Percentiles rank a stretch among this genome's conserved stretches.
Evolutionary conservation across 2,797 vertebrate species (phyloP).

Genomic region (Aeoliscus strigatus): DNA sequence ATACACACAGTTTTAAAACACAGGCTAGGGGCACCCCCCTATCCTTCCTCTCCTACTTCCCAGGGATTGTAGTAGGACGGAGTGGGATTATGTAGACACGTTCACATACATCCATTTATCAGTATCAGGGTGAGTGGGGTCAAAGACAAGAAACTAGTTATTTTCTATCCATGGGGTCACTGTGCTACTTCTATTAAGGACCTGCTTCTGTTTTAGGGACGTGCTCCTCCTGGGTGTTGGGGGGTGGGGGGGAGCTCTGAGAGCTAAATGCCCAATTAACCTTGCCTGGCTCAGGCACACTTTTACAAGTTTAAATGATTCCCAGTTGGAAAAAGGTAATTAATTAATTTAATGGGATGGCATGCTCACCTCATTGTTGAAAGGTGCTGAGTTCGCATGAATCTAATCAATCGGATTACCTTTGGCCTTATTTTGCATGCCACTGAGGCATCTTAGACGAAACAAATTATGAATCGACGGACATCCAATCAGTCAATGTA

Average conservation of each 20-base stretch:
- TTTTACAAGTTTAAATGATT: slow-evolving; percentile 73
- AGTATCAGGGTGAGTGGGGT: slow-evolving; percentile 35
- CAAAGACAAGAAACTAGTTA: slow-evolving; percentile 41
- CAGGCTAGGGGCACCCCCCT: slow-evolving; percentile 36
- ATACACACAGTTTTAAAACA: slow-evolving; percentile 49
- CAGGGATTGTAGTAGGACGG: slow-evolving; percentile 15
- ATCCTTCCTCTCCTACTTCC: slow-evolving; percentile 16
- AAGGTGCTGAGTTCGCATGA: slow-evolving; percentile 60
- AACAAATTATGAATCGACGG: slow-evolving; percentile 61
- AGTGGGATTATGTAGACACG: slow-evolving; percentile 22
- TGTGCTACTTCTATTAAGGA: slow-evolving; percentile 68
- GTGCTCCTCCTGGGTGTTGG: slow-evolving; percentile 63
- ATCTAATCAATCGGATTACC: slow-evolving; percentile 66
- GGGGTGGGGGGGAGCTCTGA: slow-evolving; percentile 52
- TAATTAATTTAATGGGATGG: slow-evolving; percentile 71
- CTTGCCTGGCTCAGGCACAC: slow-evolving; percentile 69
- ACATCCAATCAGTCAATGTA: slow-evolving; percentile 52
- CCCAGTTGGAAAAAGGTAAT: slow-evolving; percentile 72
- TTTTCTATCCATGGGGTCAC: slow-evolving; percentile 56
- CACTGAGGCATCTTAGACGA: slow-evolving; percentile 41
- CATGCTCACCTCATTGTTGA: slow-evolving; percentile 64
- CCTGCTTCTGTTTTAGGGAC: slow-evolving; percentile 69
- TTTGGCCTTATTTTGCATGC: slow-evolving; percentile 62
- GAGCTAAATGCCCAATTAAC: slow-evolving; percentile 78
- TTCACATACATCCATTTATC: slow-evolving; percentile 38